These are phyloP conservation scores for Nycticorax nycticorax DNA, from an alignment of 2,113 vertebrate species.

Conservation along the genomic window DNA sequence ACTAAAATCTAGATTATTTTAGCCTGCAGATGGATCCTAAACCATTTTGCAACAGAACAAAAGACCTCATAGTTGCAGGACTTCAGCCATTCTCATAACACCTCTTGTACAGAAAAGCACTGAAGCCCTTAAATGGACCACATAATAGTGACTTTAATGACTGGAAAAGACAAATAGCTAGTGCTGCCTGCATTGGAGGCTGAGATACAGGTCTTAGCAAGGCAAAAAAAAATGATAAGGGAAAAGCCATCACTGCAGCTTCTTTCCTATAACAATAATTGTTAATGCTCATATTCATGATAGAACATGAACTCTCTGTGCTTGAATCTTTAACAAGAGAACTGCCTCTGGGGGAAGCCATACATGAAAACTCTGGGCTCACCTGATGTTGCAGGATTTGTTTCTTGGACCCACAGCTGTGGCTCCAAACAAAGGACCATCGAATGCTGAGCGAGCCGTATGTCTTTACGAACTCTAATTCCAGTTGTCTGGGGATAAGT, in stretches of 20 bases:
- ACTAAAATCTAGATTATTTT: background rate
- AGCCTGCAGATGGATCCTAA: background rate
- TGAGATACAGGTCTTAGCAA: background rate
- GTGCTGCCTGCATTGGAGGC: background rate
- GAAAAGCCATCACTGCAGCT: background rate
- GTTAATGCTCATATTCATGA: background rate
- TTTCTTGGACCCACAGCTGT: background rate
- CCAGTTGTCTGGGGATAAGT: background rate
- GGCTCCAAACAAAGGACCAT: background rate
- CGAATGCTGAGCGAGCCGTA: background rate
- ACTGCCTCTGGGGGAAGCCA: background rate
- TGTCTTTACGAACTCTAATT: background rate
- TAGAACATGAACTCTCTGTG: background rate
- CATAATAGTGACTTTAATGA: background rate
- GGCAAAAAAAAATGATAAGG: background rate
- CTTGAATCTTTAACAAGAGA: conserved; percentile 12
- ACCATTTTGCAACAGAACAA: background rate
- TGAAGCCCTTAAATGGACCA: background rate
- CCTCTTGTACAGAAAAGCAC: background rate
- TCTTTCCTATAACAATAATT: background rate
- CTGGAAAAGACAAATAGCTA: background rate
- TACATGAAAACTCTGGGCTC: background rate
- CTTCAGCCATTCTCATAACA: background rate
- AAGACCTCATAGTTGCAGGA: background rate
- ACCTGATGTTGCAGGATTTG: background rate